Conservation (phyloP, 2,888 invertebrate genomes). For the Cenopis cana region DNA sequence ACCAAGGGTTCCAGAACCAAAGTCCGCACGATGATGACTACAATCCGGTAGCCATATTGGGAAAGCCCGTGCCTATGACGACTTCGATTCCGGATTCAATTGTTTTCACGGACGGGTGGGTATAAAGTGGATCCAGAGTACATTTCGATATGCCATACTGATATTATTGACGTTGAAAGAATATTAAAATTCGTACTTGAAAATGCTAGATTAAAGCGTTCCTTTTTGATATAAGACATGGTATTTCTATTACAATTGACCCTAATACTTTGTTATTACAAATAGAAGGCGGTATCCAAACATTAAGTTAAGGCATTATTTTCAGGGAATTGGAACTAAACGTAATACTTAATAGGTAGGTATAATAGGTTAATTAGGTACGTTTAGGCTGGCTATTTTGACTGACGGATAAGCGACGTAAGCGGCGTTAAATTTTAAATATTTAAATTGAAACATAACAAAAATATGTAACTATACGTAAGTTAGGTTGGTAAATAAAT, state of each 20-base stretch:
- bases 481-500: too few species aligned
- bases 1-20: constrained; percentile 42
- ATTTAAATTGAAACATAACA: too few species aligned
- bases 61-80: constrained; percentile 53
- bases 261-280: background rate
- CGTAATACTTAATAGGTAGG: too few species aligned
- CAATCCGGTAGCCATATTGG: constrained; percentile 50
- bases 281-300: background rate
- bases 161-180: constrained; percentile 7
- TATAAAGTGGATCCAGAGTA: constrained; percentile 39
- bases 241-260: background rate
- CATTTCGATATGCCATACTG: background rate
- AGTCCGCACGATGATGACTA: constrained; percentile 25
- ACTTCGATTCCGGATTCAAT: constrained; percentile 47
- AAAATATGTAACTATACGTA: too few species aligned
- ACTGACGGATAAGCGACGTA: too few species aligned
- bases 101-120: constrained; percentile 53
- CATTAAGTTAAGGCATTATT: background rate
- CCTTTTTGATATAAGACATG: background rate
- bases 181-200: background rate
- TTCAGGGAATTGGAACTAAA: background rate
- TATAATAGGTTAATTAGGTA: too few species aligned
- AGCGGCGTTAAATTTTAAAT: too few species aligned
- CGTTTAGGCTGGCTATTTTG: background rate
- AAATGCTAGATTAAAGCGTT: constrained; percentile 2